A percentile compares a stretch with the other conserved stretches of the same genome.
Evolutionary conservation across 2,113 vertebrate genomes (phyloP).

Genomic region (Ammodytes marinus): DNA sequence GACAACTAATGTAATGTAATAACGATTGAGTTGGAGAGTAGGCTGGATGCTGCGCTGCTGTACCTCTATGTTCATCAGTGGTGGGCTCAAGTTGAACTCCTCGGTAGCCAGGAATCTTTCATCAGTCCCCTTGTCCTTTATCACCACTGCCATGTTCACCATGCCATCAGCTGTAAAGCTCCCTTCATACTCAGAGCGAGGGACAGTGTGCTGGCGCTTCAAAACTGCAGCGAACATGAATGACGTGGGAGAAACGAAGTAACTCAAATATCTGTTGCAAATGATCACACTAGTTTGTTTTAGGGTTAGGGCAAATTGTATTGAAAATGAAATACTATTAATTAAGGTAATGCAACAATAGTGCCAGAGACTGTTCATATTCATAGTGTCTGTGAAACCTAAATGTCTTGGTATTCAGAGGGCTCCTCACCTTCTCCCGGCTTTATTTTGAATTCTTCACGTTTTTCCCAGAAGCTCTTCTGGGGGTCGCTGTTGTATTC

Average conservation of each 20-base stretch:
- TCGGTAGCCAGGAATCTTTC: conserved; percentile 59
- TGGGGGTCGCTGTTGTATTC: conserved; percentile 50
- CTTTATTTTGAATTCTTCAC: conserved; percentile 40
- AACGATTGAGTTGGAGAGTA: conserved; percentile 1
- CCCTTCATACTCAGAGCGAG: conserved; percentile 49
- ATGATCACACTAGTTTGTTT: not conserved
- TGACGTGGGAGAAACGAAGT: not conserved
- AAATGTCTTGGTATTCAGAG: not conserved
- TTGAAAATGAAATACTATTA: not conserved
- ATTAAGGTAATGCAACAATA: not conserved
- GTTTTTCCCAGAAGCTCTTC: conserved; percentile 62
- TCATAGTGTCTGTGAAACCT: not conserved
- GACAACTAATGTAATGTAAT: not conserved
- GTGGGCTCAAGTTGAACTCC: conserved; percentile 65
- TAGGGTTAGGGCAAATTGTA: not conserved
- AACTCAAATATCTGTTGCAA: not conserved
- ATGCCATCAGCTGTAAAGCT: conserved; percentile 51
- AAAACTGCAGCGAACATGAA: conserved; percentile 42
- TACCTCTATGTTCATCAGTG: conserved; percentile 64
- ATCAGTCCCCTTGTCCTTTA: conserved; percentile 59
- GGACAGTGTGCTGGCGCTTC: conserved; percentile 50
- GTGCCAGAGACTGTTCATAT: not conserved
- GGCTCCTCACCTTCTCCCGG: conserved; percentile 55
- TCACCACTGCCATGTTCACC: conserved; percentile 69
- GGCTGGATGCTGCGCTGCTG: conserved; percentile 4